Percentiles rank a stretch among this genome's conserved stretches.
phyloP scores from a whole-genome alignment of 2,888 invertebrate species.

The Parasteatoda lunata region DNA sequence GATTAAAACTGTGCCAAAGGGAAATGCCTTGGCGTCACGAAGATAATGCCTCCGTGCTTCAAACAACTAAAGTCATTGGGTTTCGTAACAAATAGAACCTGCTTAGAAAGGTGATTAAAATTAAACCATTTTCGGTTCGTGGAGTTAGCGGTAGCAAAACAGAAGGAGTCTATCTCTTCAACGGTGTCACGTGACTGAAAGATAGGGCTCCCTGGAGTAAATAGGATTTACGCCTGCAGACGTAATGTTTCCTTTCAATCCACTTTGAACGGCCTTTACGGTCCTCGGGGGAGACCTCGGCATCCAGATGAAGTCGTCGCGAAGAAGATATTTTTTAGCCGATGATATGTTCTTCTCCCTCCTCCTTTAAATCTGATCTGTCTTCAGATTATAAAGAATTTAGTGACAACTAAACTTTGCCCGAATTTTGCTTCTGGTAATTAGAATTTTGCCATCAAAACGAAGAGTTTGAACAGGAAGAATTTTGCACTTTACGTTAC shows the following conservation, averaged over 20 bases:
- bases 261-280: constrained; percentile 17
- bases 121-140: constrained; percentile 14
- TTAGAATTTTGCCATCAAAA: no score
- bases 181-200: constrained; percentile 19
- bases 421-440: no score
- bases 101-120: constrained; percentile 29
- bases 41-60: neutral
- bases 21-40: no score
- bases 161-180: neutral
- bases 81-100: neutral
- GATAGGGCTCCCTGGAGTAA: constrained; percentile 7
- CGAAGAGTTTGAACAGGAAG: no score
- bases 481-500: no score
- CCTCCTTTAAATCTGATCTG: neutral
- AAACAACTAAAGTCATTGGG: constrained; percentile 6
- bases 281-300: constrained; percentile 11
- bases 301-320: constrained; percentile 16
- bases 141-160: neutral
- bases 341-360: neutral
- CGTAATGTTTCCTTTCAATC: constrained; percentile 30
- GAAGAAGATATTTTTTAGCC: neutral
- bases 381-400: no score
- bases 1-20: neutral
- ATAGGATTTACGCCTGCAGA: constrained; percentile 28
- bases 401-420: no score